Percentiles rank a stretch among this genome's conserved stretches.
These are phyloP conservation scores for Tangara arthus DNA, from an alignment of 2,797 vertebrate genomes.

Conservation along the genomic window DNA sequence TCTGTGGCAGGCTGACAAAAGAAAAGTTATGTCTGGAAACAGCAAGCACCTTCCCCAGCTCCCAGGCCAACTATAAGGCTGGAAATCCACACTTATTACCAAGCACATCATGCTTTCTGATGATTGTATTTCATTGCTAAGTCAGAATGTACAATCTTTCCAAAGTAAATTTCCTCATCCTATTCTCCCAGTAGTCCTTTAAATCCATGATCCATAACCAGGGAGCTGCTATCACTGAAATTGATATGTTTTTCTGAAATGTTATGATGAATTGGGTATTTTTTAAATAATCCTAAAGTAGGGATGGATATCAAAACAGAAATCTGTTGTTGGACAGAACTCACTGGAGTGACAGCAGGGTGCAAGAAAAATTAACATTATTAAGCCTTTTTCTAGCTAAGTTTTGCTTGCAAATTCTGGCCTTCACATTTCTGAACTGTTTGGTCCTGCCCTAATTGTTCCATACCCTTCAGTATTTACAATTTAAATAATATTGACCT, in stretches of 20 bases:
- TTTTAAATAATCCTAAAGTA: background rate
- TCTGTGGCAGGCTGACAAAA: background rate
- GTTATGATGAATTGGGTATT: background rate
- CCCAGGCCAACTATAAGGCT: background rate
- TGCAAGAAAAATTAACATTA: background rate
- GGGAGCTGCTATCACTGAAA: background rate
- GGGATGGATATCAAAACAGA: background rate
- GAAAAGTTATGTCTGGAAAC: background rate
- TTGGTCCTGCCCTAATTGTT: no score
- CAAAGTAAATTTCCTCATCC: background rate
- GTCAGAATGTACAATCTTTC: background rate
- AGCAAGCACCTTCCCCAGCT: background rate
- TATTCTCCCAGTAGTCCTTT: background rate
- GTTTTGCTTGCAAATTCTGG: background rate
- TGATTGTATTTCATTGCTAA: background rate
- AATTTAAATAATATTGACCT: background rate
- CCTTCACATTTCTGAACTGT: background rate
- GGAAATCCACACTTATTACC: background rate
- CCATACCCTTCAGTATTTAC: background rate
- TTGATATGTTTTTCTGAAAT: background rate
- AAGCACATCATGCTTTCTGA: background rate
- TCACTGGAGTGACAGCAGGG: background rate
- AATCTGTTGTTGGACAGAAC: constrained; percentile 1
- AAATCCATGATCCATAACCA: background rate
- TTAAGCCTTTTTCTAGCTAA: background rate